phyloP scores from a whole-genome alignment of 2,797 vertebrate genomes.

The Acanthiza pusilla region DNA sequence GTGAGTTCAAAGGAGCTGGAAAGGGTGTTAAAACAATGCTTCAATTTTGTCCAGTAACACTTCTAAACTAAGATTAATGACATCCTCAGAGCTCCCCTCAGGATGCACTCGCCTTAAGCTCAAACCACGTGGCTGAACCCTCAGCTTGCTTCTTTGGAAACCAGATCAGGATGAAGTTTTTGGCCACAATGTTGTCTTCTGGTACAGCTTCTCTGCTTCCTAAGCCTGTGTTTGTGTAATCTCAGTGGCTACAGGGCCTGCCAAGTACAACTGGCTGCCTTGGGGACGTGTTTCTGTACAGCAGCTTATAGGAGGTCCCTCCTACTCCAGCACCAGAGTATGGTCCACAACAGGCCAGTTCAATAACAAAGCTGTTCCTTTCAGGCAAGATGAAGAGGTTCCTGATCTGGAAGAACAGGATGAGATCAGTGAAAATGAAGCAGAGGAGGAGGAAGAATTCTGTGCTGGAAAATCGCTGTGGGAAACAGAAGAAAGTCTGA shows the following conservation, averaged over 20 bases:
- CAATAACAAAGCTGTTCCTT: constrained; percentile 12
- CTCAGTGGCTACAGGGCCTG: not conserved
- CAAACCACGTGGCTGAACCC: not conserved
- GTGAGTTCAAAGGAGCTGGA: not conserved
- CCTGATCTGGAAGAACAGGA: constrained; percentile 61
- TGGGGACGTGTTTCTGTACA: not conserved
- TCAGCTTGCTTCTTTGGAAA: not conserved
- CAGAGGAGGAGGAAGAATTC: constrained; percentile 74
- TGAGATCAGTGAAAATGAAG: constrained; percentile 76
- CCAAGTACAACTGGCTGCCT: not conserved
- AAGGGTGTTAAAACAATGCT: not conserved
- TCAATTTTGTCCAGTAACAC: not conserved
- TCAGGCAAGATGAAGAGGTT: constrained; percentile 70
- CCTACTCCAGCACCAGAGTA: not conserved
- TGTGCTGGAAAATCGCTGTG: constrained; percentile 71
- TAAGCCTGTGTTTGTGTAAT: not conserved
- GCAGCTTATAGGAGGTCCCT: not conserved
- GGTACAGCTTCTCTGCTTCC: not conserved
- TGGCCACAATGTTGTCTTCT: not conserved
- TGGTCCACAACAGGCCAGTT: not conserved
- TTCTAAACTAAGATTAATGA: not conserved
- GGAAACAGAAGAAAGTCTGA: constrained; percentile 59
- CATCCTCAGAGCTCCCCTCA: not conserved
- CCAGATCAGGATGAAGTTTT: not conserved
- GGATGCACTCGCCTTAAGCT: not conserved